Evolutionary conservation across 2,113 vertebrate species (phyloP).

Genomic region (Sclerurus mexicanus): DNA sequence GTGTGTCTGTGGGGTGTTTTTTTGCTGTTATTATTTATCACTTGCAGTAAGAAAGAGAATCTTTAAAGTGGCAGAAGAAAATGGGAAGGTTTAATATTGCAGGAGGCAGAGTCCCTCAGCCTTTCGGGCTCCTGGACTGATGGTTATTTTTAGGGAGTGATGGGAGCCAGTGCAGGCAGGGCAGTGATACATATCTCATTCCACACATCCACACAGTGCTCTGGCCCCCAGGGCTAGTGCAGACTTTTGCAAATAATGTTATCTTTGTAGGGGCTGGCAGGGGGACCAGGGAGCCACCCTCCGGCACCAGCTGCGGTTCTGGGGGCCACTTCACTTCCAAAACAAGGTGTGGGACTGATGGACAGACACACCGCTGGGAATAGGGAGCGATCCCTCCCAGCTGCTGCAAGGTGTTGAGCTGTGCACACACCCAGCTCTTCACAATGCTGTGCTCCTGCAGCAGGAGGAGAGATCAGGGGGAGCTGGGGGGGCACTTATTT

Average conservation of each 20-base stretch:
- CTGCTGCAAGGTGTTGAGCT: neutral
- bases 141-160: neutral
- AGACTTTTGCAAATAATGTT: neutral
- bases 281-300: neutral
- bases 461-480: neutral
- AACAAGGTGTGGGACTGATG: neutral
- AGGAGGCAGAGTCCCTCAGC: constrained; percentile 29
- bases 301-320: neutral
- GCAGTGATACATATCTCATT: neutral
- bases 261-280: neutral
- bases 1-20: constrained; percentile 52
- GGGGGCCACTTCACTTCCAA: neutral
- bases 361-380: neutral
- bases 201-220: neutral
- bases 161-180: neutral
- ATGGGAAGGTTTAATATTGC: constrained; percentile 54
- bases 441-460: neutral
- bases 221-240: neutral
- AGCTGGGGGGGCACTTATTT: neutral
- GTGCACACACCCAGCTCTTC: fast-evolving
- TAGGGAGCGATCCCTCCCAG: neutral
- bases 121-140: neutral
- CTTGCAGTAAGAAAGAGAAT: constrained; percentile 55
- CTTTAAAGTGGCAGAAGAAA: constrained; percentile 63
- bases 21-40: constrained; percentile 63